Evolutionary conservation across 2,797 vertebrate species (phyloP), one percentile per base, ranked within the genome.

Genomic region (Chromis chromis): DNA sequence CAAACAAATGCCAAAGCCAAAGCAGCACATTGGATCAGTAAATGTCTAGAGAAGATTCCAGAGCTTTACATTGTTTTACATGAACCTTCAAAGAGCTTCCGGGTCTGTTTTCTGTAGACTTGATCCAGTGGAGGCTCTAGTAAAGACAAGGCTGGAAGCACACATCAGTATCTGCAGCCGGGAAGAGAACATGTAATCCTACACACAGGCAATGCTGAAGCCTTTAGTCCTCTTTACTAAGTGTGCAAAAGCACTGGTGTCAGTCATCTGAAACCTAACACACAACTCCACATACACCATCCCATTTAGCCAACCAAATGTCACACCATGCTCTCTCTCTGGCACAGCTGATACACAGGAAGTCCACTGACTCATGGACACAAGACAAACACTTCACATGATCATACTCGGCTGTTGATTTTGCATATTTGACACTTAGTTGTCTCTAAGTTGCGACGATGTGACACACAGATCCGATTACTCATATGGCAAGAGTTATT

Each of bases 281-380:
- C 60, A 56, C 57, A 60, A 28, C 52, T 42, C 24, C 5, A 8
- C 11, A 46, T 16, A 42, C 14, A 42, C 16, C 40, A 42, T 5
- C 0, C 3, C 40, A 16, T 42, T 42, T 16, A 42, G 3, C 16
- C 12, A 9, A 4, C 13, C 14, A 16, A 16, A 14, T 14, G 13
- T 16, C 40, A 17, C 40, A 42, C 40, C 4, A 17, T 16, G 39
- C 14, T 40, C 39, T 40, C 11, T 31, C 39, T 14, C 39, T 13
- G 39, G 14, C 39, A 40, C 12, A 40, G 9, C 48, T 27, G 28
- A 66, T 46, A 27, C 61, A 74, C 68, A 40, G 56, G 59, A 76
- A 70, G 48, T 42, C 6, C 19, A 66, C 21, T 60, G 70, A 77
- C 54, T 65, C 60, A 62, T 36, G 73, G 16, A 69, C 42, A 24